These are phyloP conservation scores for Daubentonia madagascariensis DNA, from an alignment of 2,113 vertebrate species.

Conservation along the genomic window DNA sequence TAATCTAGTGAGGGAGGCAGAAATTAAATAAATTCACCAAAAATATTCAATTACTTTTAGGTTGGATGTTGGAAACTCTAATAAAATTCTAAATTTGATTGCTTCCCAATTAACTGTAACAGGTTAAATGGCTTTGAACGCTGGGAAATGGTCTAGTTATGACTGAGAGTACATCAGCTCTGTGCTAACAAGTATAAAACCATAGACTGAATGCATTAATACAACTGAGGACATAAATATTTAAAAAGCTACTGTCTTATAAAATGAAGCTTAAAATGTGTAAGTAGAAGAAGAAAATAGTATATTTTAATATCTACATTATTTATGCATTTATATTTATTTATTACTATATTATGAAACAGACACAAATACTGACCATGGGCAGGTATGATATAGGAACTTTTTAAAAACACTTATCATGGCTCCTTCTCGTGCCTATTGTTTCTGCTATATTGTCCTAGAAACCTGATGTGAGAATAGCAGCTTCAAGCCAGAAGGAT, in stretches of 20 bases:
- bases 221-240: neutral
- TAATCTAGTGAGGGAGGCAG: neutral
- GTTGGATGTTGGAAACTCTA: constrained; percentile 11
- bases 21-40: neutral
- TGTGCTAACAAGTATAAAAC: neutral
- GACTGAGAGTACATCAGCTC: neutral
- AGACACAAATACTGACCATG: neutral
- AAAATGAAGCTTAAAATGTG: neutral
- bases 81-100: neutral
- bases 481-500: neutral
- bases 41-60: neutral
- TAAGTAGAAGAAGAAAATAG: neutral
- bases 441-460: neutral
- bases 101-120: neutral
- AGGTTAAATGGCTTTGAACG: neutral
- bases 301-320: neutral
- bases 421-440: neutral
- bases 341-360: constrained; percentile 9
- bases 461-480: neutral
- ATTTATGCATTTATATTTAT: neutral
- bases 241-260: neutral
- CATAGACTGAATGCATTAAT: neutral
- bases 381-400: neutral
- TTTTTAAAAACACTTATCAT: neutral
- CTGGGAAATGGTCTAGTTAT: neutral